Evolutionary conservation across 2,888 invertebrate species (phyloP).

Genomic region (Lasioglossum marginatum): DNA sequence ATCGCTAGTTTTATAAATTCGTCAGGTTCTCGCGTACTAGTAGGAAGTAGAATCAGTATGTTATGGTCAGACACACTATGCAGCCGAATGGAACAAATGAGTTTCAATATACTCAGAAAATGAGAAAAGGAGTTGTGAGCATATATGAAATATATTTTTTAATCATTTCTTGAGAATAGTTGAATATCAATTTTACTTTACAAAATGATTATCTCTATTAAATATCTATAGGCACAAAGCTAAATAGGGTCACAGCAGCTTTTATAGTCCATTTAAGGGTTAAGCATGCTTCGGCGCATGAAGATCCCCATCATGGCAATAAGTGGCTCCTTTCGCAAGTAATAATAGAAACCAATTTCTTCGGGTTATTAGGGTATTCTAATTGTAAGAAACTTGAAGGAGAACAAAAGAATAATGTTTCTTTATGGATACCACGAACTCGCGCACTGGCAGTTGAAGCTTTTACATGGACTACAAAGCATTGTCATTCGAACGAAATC

Average conservation of each 20-base stretch:
- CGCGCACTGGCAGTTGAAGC: not conserved
- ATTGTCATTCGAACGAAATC: not conserved
- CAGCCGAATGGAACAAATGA: not conserved
- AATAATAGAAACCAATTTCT: not conserved
- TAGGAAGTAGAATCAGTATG: not conserved
- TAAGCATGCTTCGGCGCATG: not conserved
- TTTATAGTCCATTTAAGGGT: not conserved
- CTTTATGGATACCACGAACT: not conserved
- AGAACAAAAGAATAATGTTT: not conserved
- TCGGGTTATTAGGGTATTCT: not conserved
- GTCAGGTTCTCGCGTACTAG: not conserved
- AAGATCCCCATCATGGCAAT: not conserved
- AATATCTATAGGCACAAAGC: not conserved
- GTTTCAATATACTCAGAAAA: too few species aligned
- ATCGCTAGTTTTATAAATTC: not conserved
- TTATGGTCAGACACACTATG: not conserved
- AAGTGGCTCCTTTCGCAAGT: not conserved
- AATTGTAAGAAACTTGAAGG: not conserved
- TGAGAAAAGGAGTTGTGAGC: not conserved
- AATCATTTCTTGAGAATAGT: too few species aligned
- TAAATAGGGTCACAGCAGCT: not conserved
- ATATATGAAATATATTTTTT: too few species aligned
- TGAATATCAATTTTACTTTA: not conserved
- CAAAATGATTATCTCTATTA: not conserved
- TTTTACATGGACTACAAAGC: not conserved